Conservation (phyloP, 2,797 vertebrate genomes). For the Pagetopsis macropterus region DNA sequence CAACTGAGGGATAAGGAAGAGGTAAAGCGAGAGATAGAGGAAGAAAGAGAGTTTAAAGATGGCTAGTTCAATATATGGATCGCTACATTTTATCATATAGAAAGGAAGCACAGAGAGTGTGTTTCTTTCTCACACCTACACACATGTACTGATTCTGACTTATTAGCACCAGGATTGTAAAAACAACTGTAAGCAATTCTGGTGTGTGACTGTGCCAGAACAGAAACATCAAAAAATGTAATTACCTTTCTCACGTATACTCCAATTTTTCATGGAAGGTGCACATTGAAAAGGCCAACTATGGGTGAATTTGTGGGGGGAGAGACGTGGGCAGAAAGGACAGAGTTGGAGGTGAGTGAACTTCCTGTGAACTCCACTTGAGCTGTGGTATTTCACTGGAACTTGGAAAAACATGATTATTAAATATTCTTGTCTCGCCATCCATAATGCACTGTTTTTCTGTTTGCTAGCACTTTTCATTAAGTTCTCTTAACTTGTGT, state of each 20-base stretch:
- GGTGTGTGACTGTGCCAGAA: constrained; percentile 5
- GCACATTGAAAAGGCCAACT: neutral
- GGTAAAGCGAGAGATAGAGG: neutral
- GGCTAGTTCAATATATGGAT: constrained; percentile 24
- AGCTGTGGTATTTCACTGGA: constrained; percentile 1
- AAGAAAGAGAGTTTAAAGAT: neutral
- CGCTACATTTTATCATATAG: constrained; percentile 23
- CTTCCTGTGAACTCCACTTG: constrained; percentile 31
- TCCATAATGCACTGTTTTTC: neutral
- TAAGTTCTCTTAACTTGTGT: neutral
- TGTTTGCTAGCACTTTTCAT: neutral
- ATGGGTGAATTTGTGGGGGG: constrained; percentile 16
- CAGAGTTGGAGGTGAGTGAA: constrained; percentile 29
- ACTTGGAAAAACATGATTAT: neutral
- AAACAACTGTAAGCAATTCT: neutral
- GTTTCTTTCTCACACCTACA: constrained; percentile 27
- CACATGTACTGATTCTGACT: neutral
- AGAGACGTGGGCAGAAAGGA: neutral
- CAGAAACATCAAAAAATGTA: neutral
- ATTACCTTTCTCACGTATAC: neutral
- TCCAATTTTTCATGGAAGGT: constrained; percentile 7
- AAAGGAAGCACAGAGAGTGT: neutral
- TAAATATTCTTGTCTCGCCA: neutral
- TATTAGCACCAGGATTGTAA: neutral
- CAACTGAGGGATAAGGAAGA: constrained; percentile 20